Percentiles rank a stretch among this genome's conserved stretches.
Evolutionary conservation across 2,888 invertebrate species (phyloP).

Genomic region (Heliconius charithonia): DNA sequence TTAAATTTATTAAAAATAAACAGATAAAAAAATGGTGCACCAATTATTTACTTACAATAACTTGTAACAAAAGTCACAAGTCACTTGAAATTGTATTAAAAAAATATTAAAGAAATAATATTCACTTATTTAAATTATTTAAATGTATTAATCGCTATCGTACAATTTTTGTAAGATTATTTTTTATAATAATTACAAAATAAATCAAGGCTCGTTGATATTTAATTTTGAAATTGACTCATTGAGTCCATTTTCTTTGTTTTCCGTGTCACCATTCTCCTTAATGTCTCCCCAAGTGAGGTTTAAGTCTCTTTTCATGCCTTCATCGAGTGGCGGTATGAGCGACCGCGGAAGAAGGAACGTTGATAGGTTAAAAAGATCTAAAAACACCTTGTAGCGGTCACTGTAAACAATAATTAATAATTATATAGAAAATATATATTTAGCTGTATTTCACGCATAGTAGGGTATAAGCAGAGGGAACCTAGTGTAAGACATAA

Average conservation of each 20-base stretch:
- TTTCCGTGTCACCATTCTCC: constrained; percentile 50
- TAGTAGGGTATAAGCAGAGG: too few relatives aligned
- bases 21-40: too few relatives aligned
- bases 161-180: not conserved
- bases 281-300: constrained; percentile 79
- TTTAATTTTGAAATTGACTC: constrained; percentile 31
- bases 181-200: not conserved
- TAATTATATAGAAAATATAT: not conserved
- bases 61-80: too few relatives aligned
- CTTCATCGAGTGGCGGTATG: constrained; percentile 93
- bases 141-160: not conserved
- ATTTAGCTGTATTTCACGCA: not conserved
- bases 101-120: too few relatives aligned
- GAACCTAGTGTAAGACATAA: too few relatives aligned
- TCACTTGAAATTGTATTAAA: too few relatives aligned
- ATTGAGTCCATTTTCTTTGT: constrained; percentile 43
- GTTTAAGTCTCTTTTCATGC: constrained; percentile 91
- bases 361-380: constrained; percentile 98
- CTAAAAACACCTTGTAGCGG: constrained; percentile 99
- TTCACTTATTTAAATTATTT: not conserved
- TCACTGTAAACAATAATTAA: constrained; percentile 87
- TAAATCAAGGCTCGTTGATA: constrained; percentile 9
- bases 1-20: too few relatives aligned
- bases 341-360: constrained; percentile 95
- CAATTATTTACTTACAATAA: too few relatives aligned